Evolutionary conservation across 2,888 invertebrate species (phyloP), one percentile per base, ranked within the genome.

Genomic region (Stegana nigrithorax): DNA sequence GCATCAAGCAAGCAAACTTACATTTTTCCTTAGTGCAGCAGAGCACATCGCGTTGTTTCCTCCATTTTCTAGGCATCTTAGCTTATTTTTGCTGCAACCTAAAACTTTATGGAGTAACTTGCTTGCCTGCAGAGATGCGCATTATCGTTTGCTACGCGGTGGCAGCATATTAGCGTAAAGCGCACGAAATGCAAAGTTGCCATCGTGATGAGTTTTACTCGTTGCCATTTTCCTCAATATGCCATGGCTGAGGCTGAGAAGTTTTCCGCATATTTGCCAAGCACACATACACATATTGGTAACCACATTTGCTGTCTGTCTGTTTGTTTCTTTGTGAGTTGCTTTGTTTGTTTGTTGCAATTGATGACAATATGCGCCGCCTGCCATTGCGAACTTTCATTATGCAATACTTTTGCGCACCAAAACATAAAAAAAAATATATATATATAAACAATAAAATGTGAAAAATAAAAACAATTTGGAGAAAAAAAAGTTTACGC

Each of bases 211-310:
- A 25, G 21, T 7, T 23, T 47, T 47, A 2, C 14, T 47, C 25
- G 4, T 23, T 47, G 21, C 25, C 25, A n/a, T 47, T 47, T 23
- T 55, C 10, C 51, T 10, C 14, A 26, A 10, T 55, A 19, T 55
- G n/a, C 23, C 21, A 7, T 25, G 21, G 47, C 25, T 23, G 8
- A 1, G 14, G 45, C 29, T 29, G 8, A 53, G 7, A 53, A 53
- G 51, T 53, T 53, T 55, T 55, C 36, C 53, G 32, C 53, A 21
- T 55, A 32, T 55, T 10, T 23, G 25, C 21, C 25, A n/a, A 26
- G 50, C 39, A 39, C 17, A 12, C 32, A 5, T n/a, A 32, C n/a
- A 32, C n/a, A 32, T 32, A 12, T 39, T 8, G 39, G n/a, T n/a
- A n/a, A n/a, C n/a, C n/a, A n/a, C n/a, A n/a, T n/a, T n/a, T n/a